Conservation (phyloP, 2,888 invertebrate genomes). For the Brachypterus glaber region DNA sequence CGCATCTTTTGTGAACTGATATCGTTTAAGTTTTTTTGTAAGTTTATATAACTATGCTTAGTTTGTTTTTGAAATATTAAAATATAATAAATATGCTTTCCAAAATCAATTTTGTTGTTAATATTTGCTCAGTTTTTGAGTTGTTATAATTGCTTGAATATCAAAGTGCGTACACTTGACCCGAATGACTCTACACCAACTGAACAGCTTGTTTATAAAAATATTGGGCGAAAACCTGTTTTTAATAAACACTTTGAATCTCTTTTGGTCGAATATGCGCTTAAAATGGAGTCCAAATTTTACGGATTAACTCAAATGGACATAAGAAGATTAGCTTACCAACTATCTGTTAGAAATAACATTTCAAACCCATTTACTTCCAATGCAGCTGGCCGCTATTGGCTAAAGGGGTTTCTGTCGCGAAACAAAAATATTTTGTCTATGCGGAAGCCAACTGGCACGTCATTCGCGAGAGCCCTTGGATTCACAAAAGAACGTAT, state of each 20-base stretch:
- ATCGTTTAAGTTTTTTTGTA: too few species aligned
- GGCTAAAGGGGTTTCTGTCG: slow-evolving; percentile 5
- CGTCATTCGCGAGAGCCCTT: slow-evolving; percentile 7
- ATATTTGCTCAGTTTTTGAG: too few species aligned
- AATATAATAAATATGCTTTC: too few species aligned
- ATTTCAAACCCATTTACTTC: slow-evolving; percentile 9
- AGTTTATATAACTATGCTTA: too few species aligned
- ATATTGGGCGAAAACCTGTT: slow-evolving; percentile 1
- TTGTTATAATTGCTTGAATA: too few species aligned
- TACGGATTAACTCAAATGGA: slow-evolving; percentile 1
- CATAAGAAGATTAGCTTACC: slow-evolving; percentile 5
- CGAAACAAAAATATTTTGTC: slow-evolving; percentile 7
- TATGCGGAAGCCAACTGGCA: slow-evolving; percentile 9
- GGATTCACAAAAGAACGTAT: slow-evolving; percentile 11
- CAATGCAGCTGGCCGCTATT: slow-evolving; percentile 3
- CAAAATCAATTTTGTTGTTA: too few species aligned
- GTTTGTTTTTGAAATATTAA: too few species aligned
- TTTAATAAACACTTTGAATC: slow-evolving; percentile 1
- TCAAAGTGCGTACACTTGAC: too few species aligned
- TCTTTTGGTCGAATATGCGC: neutral
- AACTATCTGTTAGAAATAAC: slow-evolving; percentile 10
- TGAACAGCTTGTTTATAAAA: neutral
- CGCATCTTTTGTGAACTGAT: too few species aligned
- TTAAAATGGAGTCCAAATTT: neutral
- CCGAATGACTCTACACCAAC: too few species aligned